A percentile compares a stretch with the other conserved stretches of the same genome.
These are phyloP conservation scores for Syngnathus acus DNA, from an alignment of 2,797 vertebrate genomes.

Conservation along the genomic window DNA sequence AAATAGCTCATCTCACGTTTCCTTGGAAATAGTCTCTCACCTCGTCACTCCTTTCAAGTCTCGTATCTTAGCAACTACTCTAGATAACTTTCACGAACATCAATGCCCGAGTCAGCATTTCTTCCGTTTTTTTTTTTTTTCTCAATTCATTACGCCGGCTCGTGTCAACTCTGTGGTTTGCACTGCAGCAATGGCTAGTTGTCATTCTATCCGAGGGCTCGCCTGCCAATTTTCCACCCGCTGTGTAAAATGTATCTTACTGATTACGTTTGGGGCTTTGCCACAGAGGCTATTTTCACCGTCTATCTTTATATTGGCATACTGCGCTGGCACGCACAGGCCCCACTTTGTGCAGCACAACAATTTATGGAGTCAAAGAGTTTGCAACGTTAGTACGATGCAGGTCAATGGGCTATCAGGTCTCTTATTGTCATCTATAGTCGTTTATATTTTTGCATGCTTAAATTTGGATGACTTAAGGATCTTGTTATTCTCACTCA, in stretches of 20 bases:
- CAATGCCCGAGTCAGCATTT: not conserved
- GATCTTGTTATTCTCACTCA: conserved; percentile 24
- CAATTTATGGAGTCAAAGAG: conserved; percentile 40
- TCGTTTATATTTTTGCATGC: not conserved
- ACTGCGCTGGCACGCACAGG: conserved; percentile 36
- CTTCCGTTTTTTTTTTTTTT: not conserved
- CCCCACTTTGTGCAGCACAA: conserved; percentile 33
- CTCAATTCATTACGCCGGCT: conserved; percentile 4
- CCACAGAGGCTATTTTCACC: conserved; percentile 44
- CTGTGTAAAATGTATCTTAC: conserved; percentile 49
- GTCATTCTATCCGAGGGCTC: conserved; percentile 37
- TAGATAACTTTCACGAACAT: conserved; percentile 11
- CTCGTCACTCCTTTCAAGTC: conserved; percentile 14
- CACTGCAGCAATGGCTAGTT: conserved; percentile 21
- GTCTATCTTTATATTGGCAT: conserved; percentile 28
- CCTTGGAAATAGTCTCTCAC: conserved; percentile 28
- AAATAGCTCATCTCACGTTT: conserved; percentile 37
- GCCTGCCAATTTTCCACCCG: conserved; percentile 53
- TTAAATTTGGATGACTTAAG: not conserved
- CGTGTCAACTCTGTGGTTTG: conserved; percentile 6
- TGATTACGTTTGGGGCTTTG: conserved; percentile 43
- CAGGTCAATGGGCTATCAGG: conserved; percentile 55
- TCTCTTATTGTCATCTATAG: conserved; percentile 43
- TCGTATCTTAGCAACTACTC: conserved; percentile 6
- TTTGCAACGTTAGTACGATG: conserved; percentile 32